Evolutionary conservation across 1,140 invertebrate species (phyloP).

Genomic region (Metopolophium dirhodum): DNA sequence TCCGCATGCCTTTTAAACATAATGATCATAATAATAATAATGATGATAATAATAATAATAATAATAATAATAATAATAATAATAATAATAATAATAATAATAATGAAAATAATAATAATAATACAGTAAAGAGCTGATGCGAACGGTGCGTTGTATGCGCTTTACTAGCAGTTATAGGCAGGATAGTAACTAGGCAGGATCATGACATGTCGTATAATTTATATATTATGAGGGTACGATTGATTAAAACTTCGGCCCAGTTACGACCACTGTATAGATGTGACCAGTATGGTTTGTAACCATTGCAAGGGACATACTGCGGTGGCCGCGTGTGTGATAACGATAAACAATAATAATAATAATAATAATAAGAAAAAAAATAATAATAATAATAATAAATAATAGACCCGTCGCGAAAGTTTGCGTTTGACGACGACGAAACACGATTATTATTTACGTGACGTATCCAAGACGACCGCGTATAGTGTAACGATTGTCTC

Average conservation of each 20-base stretch:
- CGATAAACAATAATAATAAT: neutral
- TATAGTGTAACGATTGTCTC: conserved; percentile 30
- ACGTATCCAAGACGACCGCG: conserved; percentile 50
- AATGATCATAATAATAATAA: neutral
- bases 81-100: neutral
- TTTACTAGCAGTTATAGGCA: neutral
- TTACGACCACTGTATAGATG: neutral
- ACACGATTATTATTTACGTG: conserved; percentile 44
- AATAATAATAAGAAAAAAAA: neutral
- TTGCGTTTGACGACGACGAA: neutral
- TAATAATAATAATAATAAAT: neutral
- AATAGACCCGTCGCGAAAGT: neutral
- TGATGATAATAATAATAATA: too few relatives aligned
- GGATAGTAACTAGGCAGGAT: neutral
- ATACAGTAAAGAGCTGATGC: too few relatives aligned
- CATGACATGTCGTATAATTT: neutral
- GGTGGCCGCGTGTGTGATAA: neutral
- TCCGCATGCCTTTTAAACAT: neutral
- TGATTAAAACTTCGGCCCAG: neutral
- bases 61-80: too few relatives aligned
- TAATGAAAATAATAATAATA: neutral
- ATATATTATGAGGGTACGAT: neutral
- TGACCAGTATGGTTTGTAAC: neutral
- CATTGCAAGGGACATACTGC: neutral
- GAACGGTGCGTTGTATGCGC: neutral